phyloP scores from a whole-genome alignment of 2,888 invertebrate genomes.

The Rhodophaea formosa region DNA sequence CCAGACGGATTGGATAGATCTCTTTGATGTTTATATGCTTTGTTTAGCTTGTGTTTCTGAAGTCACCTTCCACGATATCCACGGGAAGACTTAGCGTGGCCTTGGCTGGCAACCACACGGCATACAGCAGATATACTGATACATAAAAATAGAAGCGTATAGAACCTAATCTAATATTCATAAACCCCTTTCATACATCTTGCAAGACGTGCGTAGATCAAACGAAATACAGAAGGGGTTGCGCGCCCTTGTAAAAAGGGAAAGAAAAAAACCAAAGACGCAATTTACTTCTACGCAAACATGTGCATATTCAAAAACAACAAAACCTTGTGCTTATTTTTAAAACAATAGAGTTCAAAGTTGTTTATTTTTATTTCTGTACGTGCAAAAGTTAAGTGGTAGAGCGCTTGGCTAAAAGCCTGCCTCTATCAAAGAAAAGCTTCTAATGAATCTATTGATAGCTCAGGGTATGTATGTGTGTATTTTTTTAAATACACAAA shows the following conservation, averaged over 20 bases:
- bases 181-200: conserved; percentile 39
- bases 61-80: no score
- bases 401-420: conserved; percentile 66
- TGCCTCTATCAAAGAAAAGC: conserved; percentile 76
- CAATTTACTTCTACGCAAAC: conserved; percentile 65
- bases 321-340: conserved; percentile 20
- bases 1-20: no score
- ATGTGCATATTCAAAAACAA: conserved; percentile 28
- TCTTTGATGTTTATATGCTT: no score
- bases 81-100: no score
- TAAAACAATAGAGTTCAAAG: conserved; percentile 38
- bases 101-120: no score
- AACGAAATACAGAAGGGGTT: conserved; percentile 34
- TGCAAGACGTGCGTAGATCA: conserved; percentile 46
- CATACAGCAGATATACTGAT: no score
- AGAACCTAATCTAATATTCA: conserved; percentile 22
- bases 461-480: conserved; percentile 60
- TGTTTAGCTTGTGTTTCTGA: no score
- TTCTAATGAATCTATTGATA: conserved; percentile 80
- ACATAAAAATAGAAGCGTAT: no score
- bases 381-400: conserved; percentile 40
- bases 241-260: conserved; percentile 51
- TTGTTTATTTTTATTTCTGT: conserved; percentile 28
- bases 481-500: conserved; percentile 66
- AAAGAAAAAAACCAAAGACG: conserved; percentile 73